Evolutionary conservation across 2,797 vertebrate species (phyloP).

Genomic region (Chrosomus eos): DNA sequence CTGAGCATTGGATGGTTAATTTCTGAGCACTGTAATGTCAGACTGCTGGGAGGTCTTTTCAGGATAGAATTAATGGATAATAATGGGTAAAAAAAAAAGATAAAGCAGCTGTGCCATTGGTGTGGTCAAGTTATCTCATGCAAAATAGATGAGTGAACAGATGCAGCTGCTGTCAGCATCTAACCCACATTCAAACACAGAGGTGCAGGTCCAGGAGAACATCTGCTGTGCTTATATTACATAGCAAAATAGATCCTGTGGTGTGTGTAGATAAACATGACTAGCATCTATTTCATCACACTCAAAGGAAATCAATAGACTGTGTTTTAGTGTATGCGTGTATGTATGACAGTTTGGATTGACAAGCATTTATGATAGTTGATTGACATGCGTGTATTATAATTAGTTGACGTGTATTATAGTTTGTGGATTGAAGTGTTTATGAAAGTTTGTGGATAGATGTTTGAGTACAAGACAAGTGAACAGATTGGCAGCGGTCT

Average conservation of each 20-base stretch:
- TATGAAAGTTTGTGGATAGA: background rate
- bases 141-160: conserved; percentile 44
- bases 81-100: background rate
- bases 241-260: conserved; percentile 2
- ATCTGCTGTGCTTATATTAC: conserved; percentile 16
- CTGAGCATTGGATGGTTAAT: background rate
- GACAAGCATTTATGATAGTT: background rate
- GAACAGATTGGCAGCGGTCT: conserved; percentile 48
- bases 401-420: background rate
- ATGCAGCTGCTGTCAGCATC: conserved; percentile 36
- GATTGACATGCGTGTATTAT: background rate
- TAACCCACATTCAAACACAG: conserved; percentile 13
- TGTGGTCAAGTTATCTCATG: conserved; percentile 30
- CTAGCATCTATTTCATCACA: no score
- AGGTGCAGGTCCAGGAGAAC: conserved; percentile 7
- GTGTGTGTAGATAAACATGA: no score
- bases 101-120: conserved; percentile 9
- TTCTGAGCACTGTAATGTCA: background rate
- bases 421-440: conserved; percentile 3
- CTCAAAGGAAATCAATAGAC: background rate
- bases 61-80: background rate
- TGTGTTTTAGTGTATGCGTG: background rate
- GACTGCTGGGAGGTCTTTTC: conserved; percentile 17
- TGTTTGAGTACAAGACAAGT: conserved; percentile 1
- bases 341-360: background rate